Conservation (phyloP, 2,888 invertebrate genomes). For the Melieria crassipennis region DNA sequence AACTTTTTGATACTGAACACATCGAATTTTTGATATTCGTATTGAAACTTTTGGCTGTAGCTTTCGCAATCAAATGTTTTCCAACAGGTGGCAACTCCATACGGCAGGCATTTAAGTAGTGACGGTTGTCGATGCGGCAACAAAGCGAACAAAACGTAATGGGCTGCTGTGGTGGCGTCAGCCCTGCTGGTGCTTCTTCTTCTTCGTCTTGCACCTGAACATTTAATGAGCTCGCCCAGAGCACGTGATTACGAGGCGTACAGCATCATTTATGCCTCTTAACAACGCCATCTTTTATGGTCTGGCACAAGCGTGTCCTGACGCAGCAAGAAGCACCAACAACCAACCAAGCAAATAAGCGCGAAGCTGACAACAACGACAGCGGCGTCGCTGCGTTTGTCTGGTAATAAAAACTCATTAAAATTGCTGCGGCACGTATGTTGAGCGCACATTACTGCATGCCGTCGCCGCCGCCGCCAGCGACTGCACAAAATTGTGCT, state of each 20-base stretch:
- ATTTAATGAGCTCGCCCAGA: conserved; percentile 18
- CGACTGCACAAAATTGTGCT: background rate
- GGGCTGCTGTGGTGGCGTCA: too few relatives aligned
- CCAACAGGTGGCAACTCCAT: too few relatives aligned
- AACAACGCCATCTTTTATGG: conserved; percentile 12
- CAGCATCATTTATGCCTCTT: conserved; percentile 17
- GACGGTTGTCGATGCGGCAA: too few relatives aligned
- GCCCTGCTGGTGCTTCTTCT: too few relatives aligned
- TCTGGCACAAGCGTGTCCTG: background rate
- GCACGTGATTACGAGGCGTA: conserved; percentile 24
- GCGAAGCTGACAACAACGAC: background rate
- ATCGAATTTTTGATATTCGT: too few relatives aligned
- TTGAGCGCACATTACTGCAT: background rate
- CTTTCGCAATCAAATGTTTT: too few relatives aligned
- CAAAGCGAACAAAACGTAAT: too few relatives aligned
- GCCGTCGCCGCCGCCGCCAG: conserved; percentile 5
- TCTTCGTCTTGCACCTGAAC: conserved; percentile 15
- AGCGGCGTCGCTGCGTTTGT: background rate
- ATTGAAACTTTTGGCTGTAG: too few relatives aligned
- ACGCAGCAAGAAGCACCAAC: background rate
- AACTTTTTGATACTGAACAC: too few relatives aligned
- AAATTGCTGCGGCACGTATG: conserved; percentile 28
- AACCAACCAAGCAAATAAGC: conserved; percentile 1
- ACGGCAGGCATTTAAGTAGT: too few relatives aligned
- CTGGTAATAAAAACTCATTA: conserved; percentile 31